Percentiles rank a stretch among this genome's conserved stretches.
Evolutionary conservation across 2,113 vertebrate genomes (phyloP).

Genomic region (Dipodomys ordii): DNA sequence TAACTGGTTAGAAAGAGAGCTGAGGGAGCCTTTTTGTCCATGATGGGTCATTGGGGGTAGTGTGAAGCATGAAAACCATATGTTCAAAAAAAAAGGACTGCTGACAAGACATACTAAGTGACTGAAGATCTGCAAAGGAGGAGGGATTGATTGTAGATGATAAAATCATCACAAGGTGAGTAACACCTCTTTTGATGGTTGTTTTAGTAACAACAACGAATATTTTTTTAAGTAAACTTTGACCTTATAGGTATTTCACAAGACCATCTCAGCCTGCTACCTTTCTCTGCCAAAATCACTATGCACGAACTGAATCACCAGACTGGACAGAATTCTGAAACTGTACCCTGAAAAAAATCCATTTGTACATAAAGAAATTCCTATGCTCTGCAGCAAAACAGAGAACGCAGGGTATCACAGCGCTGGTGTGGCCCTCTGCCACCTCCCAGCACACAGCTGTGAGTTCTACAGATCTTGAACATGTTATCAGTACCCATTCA

Average conservation of each 20-base stretch:
- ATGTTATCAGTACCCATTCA: not conserved
- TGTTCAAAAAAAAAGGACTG: not conserved
- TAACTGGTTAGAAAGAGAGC: not conserved
- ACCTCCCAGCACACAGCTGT: not conserved
- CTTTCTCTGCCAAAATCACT: slow-evolving; percentile 14
- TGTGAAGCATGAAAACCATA: not conserved
- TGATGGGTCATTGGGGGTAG: not conserved
- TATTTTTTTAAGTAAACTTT: slow-evolving; percentile 11
- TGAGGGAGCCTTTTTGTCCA: not conserved
- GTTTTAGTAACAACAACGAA: not conserved
- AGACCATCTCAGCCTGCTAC: slow-evolving; percentile 6
- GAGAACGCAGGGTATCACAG: not conserved
- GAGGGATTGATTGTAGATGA: not conserved
- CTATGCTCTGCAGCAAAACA: not conserved
- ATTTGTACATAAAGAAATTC: slow-evolving; percentile 22
- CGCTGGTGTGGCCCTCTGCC: not conserved
- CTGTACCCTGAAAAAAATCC: slow-evolving; percentile 7
- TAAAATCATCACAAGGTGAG: no score
- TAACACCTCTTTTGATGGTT: not conserved
- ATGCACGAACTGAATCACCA: not conserved
- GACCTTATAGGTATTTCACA: not conserved
- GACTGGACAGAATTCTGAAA: slow-evolving; percentile 44
- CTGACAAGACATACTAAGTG: not conserved
- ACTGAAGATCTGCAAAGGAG: not conserved
- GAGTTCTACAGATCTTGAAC: not conserved